These are phyloP conservation scores for Lordiphosa stackelbergi DNA, from an alignment of 1,140 invertebrate species.

Conservation along the genomic window DNA sequence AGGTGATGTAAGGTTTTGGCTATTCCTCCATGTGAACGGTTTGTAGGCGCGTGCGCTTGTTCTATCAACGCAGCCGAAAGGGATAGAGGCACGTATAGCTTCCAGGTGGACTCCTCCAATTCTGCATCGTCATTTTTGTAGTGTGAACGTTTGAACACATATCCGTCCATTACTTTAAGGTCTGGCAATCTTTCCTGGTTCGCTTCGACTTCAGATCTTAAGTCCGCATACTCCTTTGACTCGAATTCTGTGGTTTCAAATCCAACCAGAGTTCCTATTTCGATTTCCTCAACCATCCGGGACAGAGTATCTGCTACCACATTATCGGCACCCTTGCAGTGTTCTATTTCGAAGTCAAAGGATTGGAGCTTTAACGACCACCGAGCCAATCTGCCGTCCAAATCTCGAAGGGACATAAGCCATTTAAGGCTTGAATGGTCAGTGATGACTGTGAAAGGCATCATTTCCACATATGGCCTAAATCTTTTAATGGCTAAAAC, in stretches of 20 bases:
- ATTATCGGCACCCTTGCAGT: not conserved
- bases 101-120: no score
- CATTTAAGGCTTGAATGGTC: not conserved
- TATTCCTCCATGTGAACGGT: no score
- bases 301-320: no score
- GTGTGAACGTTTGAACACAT: not conserved
- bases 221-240: not conserved
- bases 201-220: not conserved
- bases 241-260: not conserved
- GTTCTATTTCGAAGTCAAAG: not conserved
- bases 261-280: not conserved
- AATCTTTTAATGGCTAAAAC: not conserved
- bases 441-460: not conserved
- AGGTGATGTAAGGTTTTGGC: not conserved
- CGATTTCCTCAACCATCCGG: not conserved
- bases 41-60: not conserved
- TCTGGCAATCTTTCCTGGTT: not conserved
- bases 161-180: not conserved
- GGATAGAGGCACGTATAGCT: no score
- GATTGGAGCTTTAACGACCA: not conserved
- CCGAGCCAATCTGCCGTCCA: not conserved
- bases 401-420: not conserved
- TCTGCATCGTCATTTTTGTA: not conserved
- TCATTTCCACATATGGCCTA: not conserved
- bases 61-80: not conserved